Conservation (phyloP, 2,113 vertebrate species). For the zebrafish (Danio rerio) region GRCz12tu NC_133182.1:26501001-26501500, state of each 20-base stretch:
- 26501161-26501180: conserved; percentile 5
- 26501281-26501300: neutral
- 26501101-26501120: conserved; percentile 25
- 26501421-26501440: too few relatives aligned
- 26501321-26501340: neutral
- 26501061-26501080: neutral
- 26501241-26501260: conserved; percentile 4
- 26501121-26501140: neutral
- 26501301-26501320: neutral
- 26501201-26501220: neutral
- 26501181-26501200: conserved; percentile 5
- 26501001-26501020: neutral
- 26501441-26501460: too few relatives aligned
- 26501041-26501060: neutral
- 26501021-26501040: neutral
- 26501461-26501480: too few relatives aligned
- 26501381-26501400: neutral
- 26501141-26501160: conserved; percentile 28
- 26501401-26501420: neutral
- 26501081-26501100: neutral
- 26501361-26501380: neutral
- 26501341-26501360: neutral
- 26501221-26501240: neutral
- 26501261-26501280: neutral
- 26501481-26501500: too few relatives aligned